Percentiles rank a stretch among this genome's conserved stretches.
Evolutionary conservation across 2,113 vertebrate genomes (phyloP).

Genomic region (Cavia aperea): DNA sequence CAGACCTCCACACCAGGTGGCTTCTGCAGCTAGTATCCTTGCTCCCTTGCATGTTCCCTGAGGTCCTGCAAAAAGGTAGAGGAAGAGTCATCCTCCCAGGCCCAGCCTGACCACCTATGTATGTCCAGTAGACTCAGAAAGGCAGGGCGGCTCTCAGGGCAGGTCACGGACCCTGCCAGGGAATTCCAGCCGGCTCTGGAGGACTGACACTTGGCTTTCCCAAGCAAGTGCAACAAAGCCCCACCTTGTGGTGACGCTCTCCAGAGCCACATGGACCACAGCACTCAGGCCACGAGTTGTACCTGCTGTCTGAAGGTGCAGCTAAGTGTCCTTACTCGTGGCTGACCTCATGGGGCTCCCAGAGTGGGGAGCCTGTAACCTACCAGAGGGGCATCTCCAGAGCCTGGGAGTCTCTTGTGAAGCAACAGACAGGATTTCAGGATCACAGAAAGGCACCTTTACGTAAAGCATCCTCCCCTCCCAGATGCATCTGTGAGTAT

Average conservation of each 20-base stretch:
- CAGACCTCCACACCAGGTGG: not conserved
- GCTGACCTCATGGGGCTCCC: not conserved
- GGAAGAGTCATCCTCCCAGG: not conserved
- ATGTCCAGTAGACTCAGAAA: not conserved
- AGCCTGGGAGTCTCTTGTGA: not conserved
- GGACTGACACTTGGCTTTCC: not conserved
- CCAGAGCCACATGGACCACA: not conserved
- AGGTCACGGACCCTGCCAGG: not conserved
- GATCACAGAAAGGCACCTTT: not conserved
- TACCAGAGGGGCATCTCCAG: not conserved
- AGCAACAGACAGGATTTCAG: not conserved
- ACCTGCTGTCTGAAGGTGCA: not conserved
- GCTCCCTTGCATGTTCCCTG: not conserved
- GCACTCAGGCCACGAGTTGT: not conserved
- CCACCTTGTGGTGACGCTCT: not conserved
- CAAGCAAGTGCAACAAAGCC: not conserved
- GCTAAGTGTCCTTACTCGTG: not conserved
- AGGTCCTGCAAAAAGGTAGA: not conserved
- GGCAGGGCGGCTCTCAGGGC: not conserved
- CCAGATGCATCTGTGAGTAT: not conserved
- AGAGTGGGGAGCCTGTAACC: not conserved
- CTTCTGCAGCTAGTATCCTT: not conserved
- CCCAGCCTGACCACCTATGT: not conserved
- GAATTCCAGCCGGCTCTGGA: not conserved
- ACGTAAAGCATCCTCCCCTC: not conserved